Conservation (phyloP, 2,113 vertebrate genomes). For the Spheniscus mendiculus region DNA sequence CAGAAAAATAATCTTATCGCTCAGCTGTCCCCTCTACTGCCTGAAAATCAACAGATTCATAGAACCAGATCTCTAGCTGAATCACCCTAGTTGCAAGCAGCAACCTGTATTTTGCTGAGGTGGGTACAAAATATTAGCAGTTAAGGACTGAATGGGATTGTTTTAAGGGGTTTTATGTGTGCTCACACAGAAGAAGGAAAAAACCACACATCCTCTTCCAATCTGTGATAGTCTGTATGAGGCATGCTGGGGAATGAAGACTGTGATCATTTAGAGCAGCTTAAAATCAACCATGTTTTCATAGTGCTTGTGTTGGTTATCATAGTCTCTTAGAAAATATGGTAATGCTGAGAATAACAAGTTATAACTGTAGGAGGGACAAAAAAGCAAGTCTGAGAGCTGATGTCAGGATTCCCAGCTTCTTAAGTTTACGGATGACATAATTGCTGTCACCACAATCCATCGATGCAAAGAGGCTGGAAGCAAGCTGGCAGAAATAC, state of each 20-base stretch:
- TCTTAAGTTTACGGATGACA: slow-evolving; percentile 49
- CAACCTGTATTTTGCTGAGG: not conserved
- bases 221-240: not conserved
- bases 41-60: not conserved
- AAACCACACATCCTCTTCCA: not conserved
- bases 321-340: not conserved
- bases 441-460: slow-evolving; percentile 62
- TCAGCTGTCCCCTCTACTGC: not conserved
- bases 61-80: not conserved
- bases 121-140: not conserved
- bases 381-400: slow-evolving; percentile 45
- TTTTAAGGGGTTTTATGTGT: not conserved
- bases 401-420: slow-evolving; percentile 46
- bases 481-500: slow-evolving; percentile 54
- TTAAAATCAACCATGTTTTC: not conserved
- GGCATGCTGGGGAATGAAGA: slow-evolving; percentile 18
- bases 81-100: not conserved
- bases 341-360: slow-evolving; percentile 37
- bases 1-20: not conserved
- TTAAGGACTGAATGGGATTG: slow-evolving; percentile 9
- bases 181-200: not conserved
- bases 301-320: slow-evolving; percentile 26
- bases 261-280: not conserved
- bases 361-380: slow-evolving; percentile 43
- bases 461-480: slow-evolving; percentile 5